A percentile compares a stretch with the other conserved stretches of the same genome.
Evolutionary conservation across 1,140 invertebrate genomes (phyloP).

Genomic region (Euglossa dilemma): DNA sequence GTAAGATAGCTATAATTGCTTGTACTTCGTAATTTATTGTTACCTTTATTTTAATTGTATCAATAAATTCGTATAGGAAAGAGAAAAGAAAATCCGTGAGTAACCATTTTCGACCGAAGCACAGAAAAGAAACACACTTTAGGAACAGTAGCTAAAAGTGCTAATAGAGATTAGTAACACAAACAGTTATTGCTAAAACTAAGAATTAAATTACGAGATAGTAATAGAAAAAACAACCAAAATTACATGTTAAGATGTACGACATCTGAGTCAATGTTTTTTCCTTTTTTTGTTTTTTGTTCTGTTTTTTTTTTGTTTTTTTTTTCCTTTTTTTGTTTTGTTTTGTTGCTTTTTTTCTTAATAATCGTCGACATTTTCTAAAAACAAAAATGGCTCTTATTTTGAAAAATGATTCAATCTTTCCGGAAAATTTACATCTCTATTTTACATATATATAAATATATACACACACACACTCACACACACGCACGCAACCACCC

Average conservation of each 20-base stretch:
- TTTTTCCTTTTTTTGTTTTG: neutral
- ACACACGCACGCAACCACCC: neutral
- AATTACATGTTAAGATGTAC: constrained; percentile 8
- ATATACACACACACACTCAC: neutral
- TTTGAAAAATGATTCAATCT: constrained; percentile 28
- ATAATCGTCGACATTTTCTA: neutral
- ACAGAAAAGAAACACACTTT: neutral
- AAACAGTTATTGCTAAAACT: constrained; percentile 22
- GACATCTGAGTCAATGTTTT: neutral
- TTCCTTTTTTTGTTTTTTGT: neutral
- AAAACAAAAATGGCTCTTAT: neutral
- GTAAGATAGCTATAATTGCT: neutral
- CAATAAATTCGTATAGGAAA: neutral
- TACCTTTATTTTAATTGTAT: neutral
- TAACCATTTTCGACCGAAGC: neutral
- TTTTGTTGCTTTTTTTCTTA: neutral
- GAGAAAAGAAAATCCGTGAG: neutral
- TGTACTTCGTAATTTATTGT: constrained; percentile 21
- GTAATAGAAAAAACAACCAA: constrained; percentile 14
- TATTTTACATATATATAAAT: constrained; percentile 14
- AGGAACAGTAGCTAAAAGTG: neutral
- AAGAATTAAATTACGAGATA: constrained; percentile 2
- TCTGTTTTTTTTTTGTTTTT: neutral
- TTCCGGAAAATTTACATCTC: constrained; percentile 57
- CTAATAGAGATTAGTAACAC: constrained; percentile 20